phyloP scores from a whole-genome alignment of 2,888 invertebrate genomes.

The Pyrochroa serraticornis region DNA sequence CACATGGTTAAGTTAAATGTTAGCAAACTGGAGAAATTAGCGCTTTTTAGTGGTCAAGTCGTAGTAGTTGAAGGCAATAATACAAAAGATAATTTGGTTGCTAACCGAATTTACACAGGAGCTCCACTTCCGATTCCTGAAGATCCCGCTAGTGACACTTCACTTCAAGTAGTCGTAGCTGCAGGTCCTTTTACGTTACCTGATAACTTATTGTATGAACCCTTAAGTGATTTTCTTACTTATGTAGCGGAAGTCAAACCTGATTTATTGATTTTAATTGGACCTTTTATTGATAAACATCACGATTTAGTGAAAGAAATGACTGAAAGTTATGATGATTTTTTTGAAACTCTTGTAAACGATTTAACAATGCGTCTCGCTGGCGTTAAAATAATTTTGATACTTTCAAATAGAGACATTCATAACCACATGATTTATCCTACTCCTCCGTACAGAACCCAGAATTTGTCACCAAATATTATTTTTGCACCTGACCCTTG shows the following conservation, averaged over 20 bases:
- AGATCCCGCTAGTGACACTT: slow-evolving; percentile 51
- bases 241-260: slow-evolving; percentile 73
- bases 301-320: slow-evolving; percentile 67
- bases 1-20: slow-evolving; percentile 57
- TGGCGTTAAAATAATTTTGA: slow-evolving; percentile 57
- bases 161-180: slow-evolving; percentile 73
- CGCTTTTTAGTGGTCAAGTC: slow-evolving; percentile 81
- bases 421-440: slow-evolving; percentile 83
- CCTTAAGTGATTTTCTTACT: slow-evolving; percentile 75
- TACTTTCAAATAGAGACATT: slow-evolving; percentile 78
- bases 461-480: slow-evolving; percentile 66
- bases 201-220: slow-evolving; percentile 80
- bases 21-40: slow-evolving; percentile 63
- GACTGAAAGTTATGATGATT: slow-evolving; percentile 72
- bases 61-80: slow-evolving; percentile 77
- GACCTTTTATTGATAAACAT: slow-evolving; percentile 79
- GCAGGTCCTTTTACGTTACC: slow-evolving; percentile 84
- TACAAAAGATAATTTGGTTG: slow-evolving; percentile 64
- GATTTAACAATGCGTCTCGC: slow-evolving; percentile 65
- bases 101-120: slow-evolving; percentile 2
- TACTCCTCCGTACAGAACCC: slow-evolving; percentile 74
- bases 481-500: slow-evolving; percentile 82
- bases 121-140: neutral
- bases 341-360: slow-evolving; percentile 75
- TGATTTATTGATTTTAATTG: slow-evolving; percentile 80